A percentile compares a stretch with the other conserved stretches of the same genome.
phyloP scores from a whole-genome alignment of 2,797 vertebrate species.

The Vultur gryphus region DNA sequence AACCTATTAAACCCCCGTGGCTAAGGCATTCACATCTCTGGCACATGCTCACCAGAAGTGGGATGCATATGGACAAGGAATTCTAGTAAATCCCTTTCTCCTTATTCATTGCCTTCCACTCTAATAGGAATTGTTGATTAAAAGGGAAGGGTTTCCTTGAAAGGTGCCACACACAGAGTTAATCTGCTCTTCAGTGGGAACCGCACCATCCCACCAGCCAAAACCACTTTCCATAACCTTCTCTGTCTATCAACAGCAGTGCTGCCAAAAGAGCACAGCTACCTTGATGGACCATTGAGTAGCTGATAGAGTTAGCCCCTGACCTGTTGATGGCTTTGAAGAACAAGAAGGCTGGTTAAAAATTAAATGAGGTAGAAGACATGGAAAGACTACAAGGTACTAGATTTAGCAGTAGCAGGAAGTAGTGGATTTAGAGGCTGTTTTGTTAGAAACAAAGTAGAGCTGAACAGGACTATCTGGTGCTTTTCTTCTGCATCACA shows the following conservation, averaged over 20 bases:
- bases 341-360: not conserved
- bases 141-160: not conserved
- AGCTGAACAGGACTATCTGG: not conserved
- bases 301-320: not conserved
- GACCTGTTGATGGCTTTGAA: not conserved
- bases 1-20: constrained; percentile 37
- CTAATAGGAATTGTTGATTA: not conserved
- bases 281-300: not conserved
- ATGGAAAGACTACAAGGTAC: not conserved
- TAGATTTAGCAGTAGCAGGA: not conserved
- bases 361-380: not conserved
- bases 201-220: not conserved
- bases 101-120: not conserved
- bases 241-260: not conserved
- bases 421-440: not conserved
- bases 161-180: not conserved
- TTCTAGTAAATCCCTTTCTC: constrained; percentile 14
- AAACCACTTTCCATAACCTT: not conserved
- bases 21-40: not conserved
- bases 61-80: not conserved
- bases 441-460: not conserved
- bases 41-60: not conserved
- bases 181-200: not conserved
- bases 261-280: not conserved
- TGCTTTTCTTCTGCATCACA: not conserved